Conservation (phyloP, 2,797 vertebrate species). For the Lithobates sylvaticus region DNA sequence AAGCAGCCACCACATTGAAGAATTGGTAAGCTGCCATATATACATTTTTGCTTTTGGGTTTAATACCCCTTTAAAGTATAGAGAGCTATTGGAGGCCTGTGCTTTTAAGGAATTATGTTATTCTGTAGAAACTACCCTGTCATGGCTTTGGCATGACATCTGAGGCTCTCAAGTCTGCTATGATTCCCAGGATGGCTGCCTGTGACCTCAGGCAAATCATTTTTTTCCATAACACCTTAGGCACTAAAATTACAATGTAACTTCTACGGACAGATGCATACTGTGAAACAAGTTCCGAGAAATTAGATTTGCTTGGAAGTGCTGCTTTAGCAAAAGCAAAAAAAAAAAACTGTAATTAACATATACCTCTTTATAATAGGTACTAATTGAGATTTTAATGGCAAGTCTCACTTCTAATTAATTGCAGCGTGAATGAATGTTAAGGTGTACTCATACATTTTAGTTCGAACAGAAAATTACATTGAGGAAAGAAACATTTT, state of each 20-base stretch:
- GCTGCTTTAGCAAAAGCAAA: slow-evolving; percentile 2
- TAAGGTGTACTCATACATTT: background rate
- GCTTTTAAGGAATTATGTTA: background rate
- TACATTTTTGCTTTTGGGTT: too few relatives aligned
- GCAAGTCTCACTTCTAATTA: background rate
- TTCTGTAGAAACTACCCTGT: background rate
- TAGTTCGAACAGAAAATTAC: background rate
- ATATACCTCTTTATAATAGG: background rate
- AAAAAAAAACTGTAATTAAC: background rate
- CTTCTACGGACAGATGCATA: slow-evolving; percentile 6
- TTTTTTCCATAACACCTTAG: slow-evolving; percentile 7
- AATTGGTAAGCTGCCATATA: too few relatives aligned
- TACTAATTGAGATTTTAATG: background rate
- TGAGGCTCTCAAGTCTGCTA: background rate
- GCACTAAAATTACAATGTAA: slow-evolving; percentile 18
- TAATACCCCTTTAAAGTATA: too few relatives aligned
- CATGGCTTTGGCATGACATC: background rate
- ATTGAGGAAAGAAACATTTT: background rate
- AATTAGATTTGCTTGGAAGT: background rate
- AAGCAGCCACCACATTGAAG: too few relatives aligned
- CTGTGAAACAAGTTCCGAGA: background rate
- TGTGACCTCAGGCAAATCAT: slow-evolving; percentile 18
- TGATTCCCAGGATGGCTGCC: slow-evolving; percentile 8
- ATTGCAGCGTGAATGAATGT: background rate
- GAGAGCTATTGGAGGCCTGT: too few relatives aligned